Evolutionary conservation across 2,888 invertebrate genomes (phyloP).

Genomic region (Blastobasis adustella): DNA sequence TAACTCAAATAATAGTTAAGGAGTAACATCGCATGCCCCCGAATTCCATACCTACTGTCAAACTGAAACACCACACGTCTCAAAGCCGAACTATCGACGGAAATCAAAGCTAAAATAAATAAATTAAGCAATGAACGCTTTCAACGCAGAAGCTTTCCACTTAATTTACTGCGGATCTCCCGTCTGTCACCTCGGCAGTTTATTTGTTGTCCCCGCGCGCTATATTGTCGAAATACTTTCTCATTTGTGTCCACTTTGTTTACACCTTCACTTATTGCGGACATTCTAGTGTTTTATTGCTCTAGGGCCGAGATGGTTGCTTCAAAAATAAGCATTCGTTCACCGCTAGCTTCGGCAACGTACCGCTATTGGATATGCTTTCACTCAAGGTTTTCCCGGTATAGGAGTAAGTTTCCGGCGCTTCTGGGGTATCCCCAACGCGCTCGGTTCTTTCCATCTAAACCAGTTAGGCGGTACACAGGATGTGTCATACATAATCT

Average conservation of each 20-base stretch:
- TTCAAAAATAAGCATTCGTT: no score
- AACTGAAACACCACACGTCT: not conserved
- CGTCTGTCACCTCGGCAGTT: constrained; percentile 5
- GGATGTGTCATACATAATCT: no score
- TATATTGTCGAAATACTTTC: constrained; percentile 23
- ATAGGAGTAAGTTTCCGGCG: no score
- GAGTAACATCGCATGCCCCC: not conserved
- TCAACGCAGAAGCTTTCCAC: not conserved
- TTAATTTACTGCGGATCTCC: constrained; percentile 5
- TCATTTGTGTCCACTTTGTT: constrained; percentile 21
- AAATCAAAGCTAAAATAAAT: not conserved
- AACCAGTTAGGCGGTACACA: no score
- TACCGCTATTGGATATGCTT: no score
- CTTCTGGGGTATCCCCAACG: no score
- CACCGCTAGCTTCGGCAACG: no score
- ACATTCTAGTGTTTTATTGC: constrained; percentile 12
- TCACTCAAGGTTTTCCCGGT: no score
- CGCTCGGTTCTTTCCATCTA: no score
- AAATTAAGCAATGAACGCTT: not conserved
- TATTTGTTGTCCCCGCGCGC: constrained; percentile 6
- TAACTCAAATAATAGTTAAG: not conserved
- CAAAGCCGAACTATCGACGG: not conserved
- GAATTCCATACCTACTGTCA: not conserved
- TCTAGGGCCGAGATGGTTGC: not conserved
- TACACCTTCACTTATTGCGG: constrained; percentile 5